These are phyloP conservation scores for Rhinophrynus dorsalis DNA, from an alignment of 2,797 vertebrate genomes.

Conservation along the genomic window DNA sequence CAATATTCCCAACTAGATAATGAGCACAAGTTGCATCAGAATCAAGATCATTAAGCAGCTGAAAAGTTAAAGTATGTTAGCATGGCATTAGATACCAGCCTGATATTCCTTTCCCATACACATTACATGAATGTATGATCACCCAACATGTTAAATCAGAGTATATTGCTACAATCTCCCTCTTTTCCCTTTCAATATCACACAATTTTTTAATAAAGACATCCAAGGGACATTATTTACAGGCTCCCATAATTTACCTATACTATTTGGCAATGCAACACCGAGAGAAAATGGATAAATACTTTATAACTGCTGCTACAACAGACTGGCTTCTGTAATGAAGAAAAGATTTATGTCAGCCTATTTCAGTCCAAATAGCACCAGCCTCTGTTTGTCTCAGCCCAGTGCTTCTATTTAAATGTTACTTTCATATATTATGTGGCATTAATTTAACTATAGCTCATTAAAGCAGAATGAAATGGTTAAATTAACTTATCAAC, in stretches of 20 bases:
- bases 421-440: slow-evolving; percentile 99
- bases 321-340: slow-evolving; percentile 86
- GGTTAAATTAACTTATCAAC: slow-evolving; percentile 99
- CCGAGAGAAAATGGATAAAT: slow-evolving; percentile 81
- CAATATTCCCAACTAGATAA: too few relatives aligned
- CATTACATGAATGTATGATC: neutral
- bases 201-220: slow-evolving; percentile 68
- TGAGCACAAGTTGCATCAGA: too few relatives aligned
- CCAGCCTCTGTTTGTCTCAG: slow-evolving; percentile 97
- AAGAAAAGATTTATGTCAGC: slow-evolving; percentile 96
- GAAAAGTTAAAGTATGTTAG: neutral
- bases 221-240: slow-evolving; percentile 74
- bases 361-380: slow-evolving; percentile 90
- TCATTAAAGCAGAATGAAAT: slow-evolving; percentile 99
- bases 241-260: slow-evolving; percentile 79
- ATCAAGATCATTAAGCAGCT: neutral
- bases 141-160: neutral
- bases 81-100: neutral
- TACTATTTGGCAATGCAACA: slow-evolving; percentile 77
- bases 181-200: neutral
- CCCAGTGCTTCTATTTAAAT: slow-evolving; percentile 99
- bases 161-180: slow-evolving; percentile 13
- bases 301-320: slow-evolving; percentile 79
- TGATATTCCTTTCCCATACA: neutral
- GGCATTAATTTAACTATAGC: slow-evolving; percentile 99